Conservation (phyloP, 2,797 vertebrate genomes). For the Ispidina lecontei region DNA sequence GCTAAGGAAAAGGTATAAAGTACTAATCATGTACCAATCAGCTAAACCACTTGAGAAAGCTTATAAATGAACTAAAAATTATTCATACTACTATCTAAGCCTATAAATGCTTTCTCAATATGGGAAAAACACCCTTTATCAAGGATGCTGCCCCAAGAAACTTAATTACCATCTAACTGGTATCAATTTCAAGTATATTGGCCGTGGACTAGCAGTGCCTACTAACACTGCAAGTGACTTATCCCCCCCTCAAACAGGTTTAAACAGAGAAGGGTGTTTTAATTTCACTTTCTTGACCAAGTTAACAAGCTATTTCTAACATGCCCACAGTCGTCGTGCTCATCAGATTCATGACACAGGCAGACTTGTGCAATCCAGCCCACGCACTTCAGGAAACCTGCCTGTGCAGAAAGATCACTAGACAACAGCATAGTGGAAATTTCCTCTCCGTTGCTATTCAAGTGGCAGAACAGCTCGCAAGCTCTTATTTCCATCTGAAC, state of each 20-base stretch:
- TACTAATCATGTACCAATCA: background rate
- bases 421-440: conserved; percentile 81
- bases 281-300: background rate
- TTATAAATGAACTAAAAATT: background rate
- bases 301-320: background rate
- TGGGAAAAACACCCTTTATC: background rate
- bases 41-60: background rate
- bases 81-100: background rate
- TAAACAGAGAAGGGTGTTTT: background rate
- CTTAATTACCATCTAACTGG: background rate
- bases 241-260: background rate
- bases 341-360: background rate
- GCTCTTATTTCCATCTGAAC: conserved; percentile 78
- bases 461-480: conserved; percentile 35
- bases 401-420: conserved; percentile 56
- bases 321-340: background rate
- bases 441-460: conserved; percentile 78
- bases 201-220: background rate
- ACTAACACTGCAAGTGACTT: background rate
- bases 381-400: conserved; percentile 58
- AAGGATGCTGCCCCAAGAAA: background rate
- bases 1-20: background rate
- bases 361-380: conserved; percentile 29
- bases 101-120: background rate
- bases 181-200: background rate